These are phyloP conservation scores for Atta colombica DNA, from an alignment of 1,140 invertebrate species.

Conservation along the genomic window DNA sequence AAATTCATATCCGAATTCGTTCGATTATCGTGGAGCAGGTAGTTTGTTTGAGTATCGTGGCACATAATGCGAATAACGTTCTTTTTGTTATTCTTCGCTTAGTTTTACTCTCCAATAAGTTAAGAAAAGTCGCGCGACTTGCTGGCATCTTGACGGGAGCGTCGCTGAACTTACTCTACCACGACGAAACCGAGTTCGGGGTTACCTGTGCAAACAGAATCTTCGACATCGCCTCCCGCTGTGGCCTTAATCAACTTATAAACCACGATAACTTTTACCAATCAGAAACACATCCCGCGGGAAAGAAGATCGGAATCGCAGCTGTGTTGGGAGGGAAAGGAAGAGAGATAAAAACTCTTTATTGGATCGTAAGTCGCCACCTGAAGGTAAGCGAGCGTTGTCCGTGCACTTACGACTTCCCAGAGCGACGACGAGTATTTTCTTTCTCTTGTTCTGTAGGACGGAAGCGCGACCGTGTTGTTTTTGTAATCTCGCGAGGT, in stretches of 20 bases:
- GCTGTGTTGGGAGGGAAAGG: constrained; percentile 35
- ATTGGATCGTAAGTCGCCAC: constrained; percentile 76
- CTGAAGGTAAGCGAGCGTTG: constrained; percentile 54
- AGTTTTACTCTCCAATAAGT: neutral
- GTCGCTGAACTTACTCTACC: constrained; percentile 15
- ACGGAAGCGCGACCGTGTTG: constrained; percentile 51
- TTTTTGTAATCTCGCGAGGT: constrained; percentile 57
- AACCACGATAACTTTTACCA: constrained; percentile 65
- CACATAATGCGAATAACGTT: neutral
- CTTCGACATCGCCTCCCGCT: neutral
- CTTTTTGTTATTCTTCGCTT: constrained; percentile 38
- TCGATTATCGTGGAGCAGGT: constrained; percentile 13
- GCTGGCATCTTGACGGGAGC: neutral
- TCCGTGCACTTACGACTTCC: constrained; percentile 59
- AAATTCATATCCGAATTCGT: neutral
- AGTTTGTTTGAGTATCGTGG: constrained; percentile 21
- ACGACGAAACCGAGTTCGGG: constrained; percentile 29
- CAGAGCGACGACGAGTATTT: constrained; percentile 53
- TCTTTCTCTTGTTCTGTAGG: constrained; percentile 54
- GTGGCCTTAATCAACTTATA: constrained; percentile 70
- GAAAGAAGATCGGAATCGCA: constrained; percentile 69
- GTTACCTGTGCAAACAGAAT: constrained; percentile 45
- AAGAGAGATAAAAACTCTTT: constrained; percentile 66
- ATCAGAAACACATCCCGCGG: constrained; percentile 64
- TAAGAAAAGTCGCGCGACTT: constrained; percentile 29